Evolutionary conservation across 2,797 vertebrate species (phyloP).

Genomic region (Manis crassicaudata): DNA sequence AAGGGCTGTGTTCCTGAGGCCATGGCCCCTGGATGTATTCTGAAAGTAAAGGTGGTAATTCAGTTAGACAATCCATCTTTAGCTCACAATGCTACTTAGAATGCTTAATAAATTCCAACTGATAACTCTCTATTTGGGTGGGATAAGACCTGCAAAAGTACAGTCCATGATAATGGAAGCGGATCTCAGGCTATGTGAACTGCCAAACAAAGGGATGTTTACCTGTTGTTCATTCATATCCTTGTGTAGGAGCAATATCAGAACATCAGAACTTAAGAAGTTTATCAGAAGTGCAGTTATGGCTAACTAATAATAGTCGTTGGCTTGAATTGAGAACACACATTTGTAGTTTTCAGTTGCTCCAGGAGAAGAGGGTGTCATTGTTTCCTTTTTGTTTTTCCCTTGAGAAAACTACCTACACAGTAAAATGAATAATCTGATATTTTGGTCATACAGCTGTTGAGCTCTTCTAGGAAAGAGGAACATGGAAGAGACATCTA

Average conservation of each 20-base stretch:
- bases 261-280: neutral
- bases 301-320: neutral
- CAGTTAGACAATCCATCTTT: neutral
- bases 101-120: neutral
- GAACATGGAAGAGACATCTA: neutral
- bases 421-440: neutral
- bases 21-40: neutral
- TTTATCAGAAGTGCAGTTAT: neutral
- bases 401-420: neutral
- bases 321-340: neutral
- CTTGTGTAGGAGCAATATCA: neutral
- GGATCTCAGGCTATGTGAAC: neutral
- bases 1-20: neutral
- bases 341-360: neutral
- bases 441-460: neutral
- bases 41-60: neutral
- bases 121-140: neutral
- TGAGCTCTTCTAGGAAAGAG: neutral
- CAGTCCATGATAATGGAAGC: neutral
- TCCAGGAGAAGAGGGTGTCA: neutral
- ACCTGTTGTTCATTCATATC: neutral
- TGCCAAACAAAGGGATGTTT: neutral
- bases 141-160: neutral
- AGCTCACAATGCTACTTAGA: neutral
- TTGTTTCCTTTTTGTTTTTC: neutral